Base-by-base conservation (phyloP, 1,140 invertebrate species). In the Aphaenogaster rudis region DNA sequence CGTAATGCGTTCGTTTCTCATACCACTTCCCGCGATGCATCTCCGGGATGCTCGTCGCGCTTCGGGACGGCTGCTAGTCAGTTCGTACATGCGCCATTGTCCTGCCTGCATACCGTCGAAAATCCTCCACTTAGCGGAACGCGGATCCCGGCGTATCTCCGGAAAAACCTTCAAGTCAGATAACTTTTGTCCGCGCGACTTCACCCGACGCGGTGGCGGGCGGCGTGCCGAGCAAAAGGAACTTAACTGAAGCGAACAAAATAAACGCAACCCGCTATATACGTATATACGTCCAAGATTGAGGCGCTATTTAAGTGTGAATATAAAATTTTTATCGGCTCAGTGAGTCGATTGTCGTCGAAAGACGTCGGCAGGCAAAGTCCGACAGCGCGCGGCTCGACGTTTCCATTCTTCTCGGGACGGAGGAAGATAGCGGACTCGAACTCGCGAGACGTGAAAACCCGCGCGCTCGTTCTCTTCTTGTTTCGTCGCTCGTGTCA, bases 271-370 rank as follows among this genome's bases (percentile, higher is more conserved):
- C 21, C 42, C n/a, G 42, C 42, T 63, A 84, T 61, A 57, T 67
- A 66, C 54, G 3, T 45, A 82, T 72, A 72, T 67, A 69, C 48
- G 64, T 33, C 21, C 79, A 48, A 82, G 80, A 84, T 84, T 61
- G 67, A 74, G 42, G 80, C 80, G 80, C 67, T 84, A 50, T 84
- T 84, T 74, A 84, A 84, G 69, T 74, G 80, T 61, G 67, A 84
- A 84, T 82, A 82, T 74, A 84, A 84, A 61, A 84, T 74, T 84
- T 84, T 74, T 61, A 61, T n/a, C 67, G 33, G 80, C 42, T 84
- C 80, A 74, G 59, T 84, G 80, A 84, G 15, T 84, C 80, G 67
- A 61, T 82, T 81, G 78, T 69, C 54, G 54, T 33, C n/a, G 69
- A 84, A 74, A 50, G 69, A 61, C 69, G 54, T 82, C 54, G 39